Base-by-base conservation (phyloP, 2,113 vertebrate genomes). In the Pseudorhombus dupliciocellatus region DNA sequence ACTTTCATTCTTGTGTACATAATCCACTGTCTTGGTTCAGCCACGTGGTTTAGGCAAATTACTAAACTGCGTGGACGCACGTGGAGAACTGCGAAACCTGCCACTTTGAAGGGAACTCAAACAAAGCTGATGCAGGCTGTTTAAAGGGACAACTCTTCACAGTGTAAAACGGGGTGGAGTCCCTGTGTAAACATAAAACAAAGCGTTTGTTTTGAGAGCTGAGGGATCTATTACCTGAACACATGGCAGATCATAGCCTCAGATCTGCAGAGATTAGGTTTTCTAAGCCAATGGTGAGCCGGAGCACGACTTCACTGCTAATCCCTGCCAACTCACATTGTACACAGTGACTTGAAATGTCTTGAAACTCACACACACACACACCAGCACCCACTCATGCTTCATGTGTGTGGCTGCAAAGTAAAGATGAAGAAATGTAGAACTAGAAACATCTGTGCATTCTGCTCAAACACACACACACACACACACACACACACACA, bases 221-320 rank as follows among this genome's bases (percentile, higher is more conserved):
- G 5, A 67, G 54, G 55, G 84, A 79, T 89, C 70, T 66, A 66
- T 86, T 85, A 88, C 76, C 84, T 85, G 81, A 87, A 73, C 83
- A 85, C 87, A 91, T 91, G 89, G 87, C 81, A 76, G 81, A 81
- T 80, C 77, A 81, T 53, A 67, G 70, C 58, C 76, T 70, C 85
- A 86, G 84, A 90, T 89, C 87, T 56, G 22, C 50, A 64, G 79
- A 83, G 90, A 91, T 90, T 90, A 63, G 69, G 61, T 60, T 81
- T 69, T 57, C 61, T 86, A 80, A 89, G 10, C 83, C 80, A 77
- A 56, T 54, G 77, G 81, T 63, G 72, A 77, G 65, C 77, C 53
- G 22, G 30, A 46, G 54, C 73, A 74, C 8, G 22, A 79, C 81
- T 64, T 87, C 79, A 77, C 34, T 16, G 26, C 70, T 86, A 90